Base-by-base conservation (phyloP, 2,113 vertebrate species). In the Pristiophorus japonicus region DNA sequence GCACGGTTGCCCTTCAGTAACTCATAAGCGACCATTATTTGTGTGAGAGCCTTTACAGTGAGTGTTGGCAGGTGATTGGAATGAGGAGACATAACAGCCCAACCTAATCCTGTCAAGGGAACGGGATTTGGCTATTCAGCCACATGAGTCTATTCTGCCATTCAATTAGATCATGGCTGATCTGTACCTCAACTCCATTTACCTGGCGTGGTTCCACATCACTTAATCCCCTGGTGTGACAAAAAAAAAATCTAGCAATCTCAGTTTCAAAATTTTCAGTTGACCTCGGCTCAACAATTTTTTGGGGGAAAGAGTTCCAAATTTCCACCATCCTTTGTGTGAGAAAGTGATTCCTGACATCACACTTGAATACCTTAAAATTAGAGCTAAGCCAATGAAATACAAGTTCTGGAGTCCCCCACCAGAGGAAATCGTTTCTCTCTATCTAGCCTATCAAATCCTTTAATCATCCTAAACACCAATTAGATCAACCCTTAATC, bases 221-320 rank as follows among this genome's bases (percentile, higher is more conserved):
- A 3, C 51, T 24, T 22, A 51, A 27, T 87, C 27, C 10, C 24
- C 22, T 51, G 0, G 12, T 1, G 3, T 5, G 4, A 90, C 4
- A 90, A 90, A 90, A 90, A 90, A 90, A 90, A 90, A 90, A 90
- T 90, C 42, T 85, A 85, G 4, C 12, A 90, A 59, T 90, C 47
- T 30, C 18, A 90, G 30, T 59, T 78, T 30, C 16, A 51, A 90
- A 34, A 90, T 55, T 59, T 90, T 90, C 51, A 90, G n/a, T 90
- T 59, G 3, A 55, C 87, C 12, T 59, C 34, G 12, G 51, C 55
- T 90, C 12, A 34, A 90, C 30, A 59, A 12, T 4, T 81, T 81
- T 78, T 78, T 81, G 14, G n/a, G 12, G 27, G 30, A n/a, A 22
- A 12, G 24, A n/a, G 87, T 38, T 63, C 59, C n/a, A 63, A 16